Conservation (phyloP, 1,140 invertebrate species). For the Drosophila varians region DNA sequence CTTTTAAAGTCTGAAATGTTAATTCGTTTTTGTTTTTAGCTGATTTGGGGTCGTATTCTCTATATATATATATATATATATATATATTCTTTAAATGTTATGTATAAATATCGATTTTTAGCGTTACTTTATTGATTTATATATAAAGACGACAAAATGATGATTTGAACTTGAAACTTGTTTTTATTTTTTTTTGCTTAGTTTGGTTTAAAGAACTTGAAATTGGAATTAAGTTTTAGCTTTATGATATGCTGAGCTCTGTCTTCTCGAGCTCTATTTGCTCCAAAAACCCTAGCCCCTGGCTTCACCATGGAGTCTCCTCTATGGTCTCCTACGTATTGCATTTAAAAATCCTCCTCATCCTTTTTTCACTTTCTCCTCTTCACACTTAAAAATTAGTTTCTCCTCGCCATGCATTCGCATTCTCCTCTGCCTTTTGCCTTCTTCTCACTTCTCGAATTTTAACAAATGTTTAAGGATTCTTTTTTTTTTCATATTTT, state of each 20-base stretch:
- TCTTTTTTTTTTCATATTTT: slow-evolving; percentile 6
- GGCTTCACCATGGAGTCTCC: slow-evolving; percentile 31
- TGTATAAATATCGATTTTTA: slow-evolving; percentile 42
- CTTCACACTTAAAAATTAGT: slow-evolving; percentile 7
- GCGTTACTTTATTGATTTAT: slow-evolving; percentile 19
- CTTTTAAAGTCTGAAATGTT: slow-evolving; percentile 79
- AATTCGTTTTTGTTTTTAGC: slow-evolving; percentile 57
- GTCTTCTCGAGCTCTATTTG: slow-evolving; percentile 17
- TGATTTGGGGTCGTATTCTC: slow-evolving; percentile 44
- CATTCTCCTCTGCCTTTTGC: background rate
- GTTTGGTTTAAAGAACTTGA: slow-evolving; percentile 44
- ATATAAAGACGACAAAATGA: slow-evolving; percentile 76
- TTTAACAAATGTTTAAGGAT: slow-evolving; percentile 23
- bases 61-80: slow-evolving; percentile 46
- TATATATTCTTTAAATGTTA: slow-evolving; percentile 45
- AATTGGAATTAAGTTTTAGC: slow-evolving; percentile 41
- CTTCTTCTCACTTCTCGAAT: background rate
- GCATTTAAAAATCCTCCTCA: slow-evolving; percentile 50
- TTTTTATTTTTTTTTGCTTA: slow-evolving; percentile 14
- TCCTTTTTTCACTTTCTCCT: background rate
- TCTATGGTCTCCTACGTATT: slow-evolving; percentile 68
- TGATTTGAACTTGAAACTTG: slow-evolving; percentile 71
- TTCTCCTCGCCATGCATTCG: background rate
- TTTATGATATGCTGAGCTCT: slow-evolving; percentile 46
- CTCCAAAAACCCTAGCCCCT: background rate